Conservation (phyloP, 2,888 invertebrate genomes). For the Calliopum simillimum region DNA sequence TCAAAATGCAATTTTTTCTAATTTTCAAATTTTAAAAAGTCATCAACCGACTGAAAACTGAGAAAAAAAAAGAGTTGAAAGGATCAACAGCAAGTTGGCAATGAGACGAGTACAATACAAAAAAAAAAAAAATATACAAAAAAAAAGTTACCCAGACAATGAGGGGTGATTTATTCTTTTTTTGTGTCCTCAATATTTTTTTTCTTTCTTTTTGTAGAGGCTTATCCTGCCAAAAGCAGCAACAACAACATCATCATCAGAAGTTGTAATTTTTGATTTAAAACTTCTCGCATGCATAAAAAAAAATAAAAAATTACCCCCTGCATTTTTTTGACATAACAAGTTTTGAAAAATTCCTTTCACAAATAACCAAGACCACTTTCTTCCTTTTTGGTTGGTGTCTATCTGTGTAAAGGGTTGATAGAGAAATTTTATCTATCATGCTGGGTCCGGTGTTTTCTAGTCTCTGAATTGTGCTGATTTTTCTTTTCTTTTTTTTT, state of each 20-base stretch:
- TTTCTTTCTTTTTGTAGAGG: slow-evolving; percentile 34
- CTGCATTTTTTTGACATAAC: slow-evolving; percentile 17
- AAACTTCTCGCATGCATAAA: slow-evolving; percentile 50
- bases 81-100: slow-evolving; percentile 48
- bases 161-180: slow-evolving; percentile 32
- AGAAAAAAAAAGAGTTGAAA: slow-evolving; percentile 46
- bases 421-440: slow-evolving; percentile 7
- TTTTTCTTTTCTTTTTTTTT: not conserved
- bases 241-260: slow-evolving; percentile 42
- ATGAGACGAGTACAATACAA: slow-evolving; percentile 25
- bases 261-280: slow-evolving; percentile 33
- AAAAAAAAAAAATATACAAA: slow-evolving; percentile 21
- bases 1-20: slow-evolving; percentile 23
- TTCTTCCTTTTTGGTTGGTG: too few species aligned
- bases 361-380: too few species aligned
- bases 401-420: slow-evolving; percentile 17
- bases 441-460: not conserved
- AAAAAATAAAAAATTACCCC: slow-evolving; percentile 46
- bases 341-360: slow-evolving; percentile 11
- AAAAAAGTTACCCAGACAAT: slow-evolving; percentile 23
- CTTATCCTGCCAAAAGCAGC: slow-evolving; percentile 55
- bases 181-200: not conserved
- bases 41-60: slow-evolving; percentile 36
- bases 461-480: not conserved
- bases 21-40: slow-evolving; percentile 37